Evolutionary conservation across 2,113 vertebrate species (phyloP).

Genomic region (Hypanus sabinus): DNA sequence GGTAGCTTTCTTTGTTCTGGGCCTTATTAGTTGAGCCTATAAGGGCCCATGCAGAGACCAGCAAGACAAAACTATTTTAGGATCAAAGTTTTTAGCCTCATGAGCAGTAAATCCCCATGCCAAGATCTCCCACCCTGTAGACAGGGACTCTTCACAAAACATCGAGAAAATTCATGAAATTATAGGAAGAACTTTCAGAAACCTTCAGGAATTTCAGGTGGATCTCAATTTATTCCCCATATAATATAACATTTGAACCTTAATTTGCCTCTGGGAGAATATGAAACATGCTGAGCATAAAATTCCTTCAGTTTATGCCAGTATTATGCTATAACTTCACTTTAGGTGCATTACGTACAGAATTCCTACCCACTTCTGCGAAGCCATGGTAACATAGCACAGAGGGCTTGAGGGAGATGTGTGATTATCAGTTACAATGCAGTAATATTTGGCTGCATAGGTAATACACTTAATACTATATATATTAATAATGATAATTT

Average conservation of each 20-base stretch:
- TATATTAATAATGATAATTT: not conserved
- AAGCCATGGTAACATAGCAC: not conserved
- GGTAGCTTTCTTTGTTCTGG: not conserved
- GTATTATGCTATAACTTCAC: not conserved
- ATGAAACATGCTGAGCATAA: not conserved
- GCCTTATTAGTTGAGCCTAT: not conserved
- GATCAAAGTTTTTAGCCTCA: not conserved
- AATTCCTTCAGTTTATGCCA: not conserved
- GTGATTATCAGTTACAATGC: not conserved
- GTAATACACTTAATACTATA: not conserved
- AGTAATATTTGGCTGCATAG: not conserved
- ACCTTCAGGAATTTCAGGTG: not conserved
- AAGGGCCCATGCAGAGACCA: not conserved
- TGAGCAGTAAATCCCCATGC: not conserved
- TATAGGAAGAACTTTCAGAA: not conserved
- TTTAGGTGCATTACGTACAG: not conserved
- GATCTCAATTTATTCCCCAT: not conserved
- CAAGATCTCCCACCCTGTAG: not conserved
- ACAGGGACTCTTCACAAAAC: not conserved
- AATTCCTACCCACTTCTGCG: not conserved
- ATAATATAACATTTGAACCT: not conserved
- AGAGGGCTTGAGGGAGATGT: not conserved
- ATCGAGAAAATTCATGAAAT: not conserved
- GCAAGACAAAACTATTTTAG: not conserved
- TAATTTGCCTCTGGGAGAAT: not conserved